Percentiles rank a stretch among this genome's conserved stretches.
phyloP scores from a whole-genome alignment of 2,797 vertebrate species.

The Petrocephalus sullivani region DNA sequence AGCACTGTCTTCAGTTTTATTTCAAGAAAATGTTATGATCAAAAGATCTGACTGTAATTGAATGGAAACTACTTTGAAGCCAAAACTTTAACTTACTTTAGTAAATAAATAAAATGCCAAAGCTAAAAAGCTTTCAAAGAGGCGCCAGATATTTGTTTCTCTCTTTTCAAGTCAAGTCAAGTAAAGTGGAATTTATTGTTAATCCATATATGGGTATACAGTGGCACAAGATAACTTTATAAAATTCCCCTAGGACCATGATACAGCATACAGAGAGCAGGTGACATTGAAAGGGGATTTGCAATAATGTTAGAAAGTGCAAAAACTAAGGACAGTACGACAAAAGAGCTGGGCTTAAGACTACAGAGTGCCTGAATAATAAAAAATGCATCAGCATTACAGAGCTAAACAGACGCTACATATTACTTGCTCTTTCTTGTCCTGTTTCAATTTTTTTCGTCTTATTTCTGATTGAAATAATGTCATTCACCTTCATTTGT shows the following conservation, averaged over 20 bases:
- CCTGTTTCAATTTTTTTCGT: not conserved
- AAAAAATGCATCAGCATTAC: not conserved
- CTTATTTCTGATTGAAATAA: not conserved
- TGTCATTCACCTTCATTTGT: not conserved
- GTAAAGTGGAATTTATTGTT: not conserved
- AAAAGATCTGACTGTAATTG: not conserved
- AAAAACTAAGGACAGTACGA: not conserved
- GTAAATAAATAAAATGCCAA: not conserved
- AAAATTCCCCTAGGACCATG: not conserved
- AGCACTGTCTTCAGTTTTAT: not conserved
- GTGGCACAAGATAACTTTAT: not conserved
- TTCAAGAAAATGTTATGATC: constrained; percentile 1
- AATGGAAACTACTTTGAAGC: not conserved
- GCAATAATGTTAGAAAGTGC: not conserved
- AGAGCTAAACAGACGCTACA: not conserved
- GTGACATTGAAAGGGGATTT: not conserved
- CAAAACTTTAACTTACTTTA: not conserved
- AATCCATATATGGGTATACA: not conserved
- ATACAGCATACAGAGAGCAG: not conserved
- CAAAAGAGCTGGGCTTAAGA: not conserved
- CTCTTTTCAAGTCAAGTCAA: not conserved
- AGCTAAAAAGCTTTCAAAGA: not conserved
- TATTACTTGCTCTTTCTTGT: not conserved
- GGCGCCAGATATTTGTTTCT: not conserved
- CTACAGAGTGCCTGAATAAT: not conserved